These are phyloP conservation scores for Umimayanthus chanpuru DNA, from an alignment of 92 coral and sea anemone species.

Conservation along the genomic window DNA sequence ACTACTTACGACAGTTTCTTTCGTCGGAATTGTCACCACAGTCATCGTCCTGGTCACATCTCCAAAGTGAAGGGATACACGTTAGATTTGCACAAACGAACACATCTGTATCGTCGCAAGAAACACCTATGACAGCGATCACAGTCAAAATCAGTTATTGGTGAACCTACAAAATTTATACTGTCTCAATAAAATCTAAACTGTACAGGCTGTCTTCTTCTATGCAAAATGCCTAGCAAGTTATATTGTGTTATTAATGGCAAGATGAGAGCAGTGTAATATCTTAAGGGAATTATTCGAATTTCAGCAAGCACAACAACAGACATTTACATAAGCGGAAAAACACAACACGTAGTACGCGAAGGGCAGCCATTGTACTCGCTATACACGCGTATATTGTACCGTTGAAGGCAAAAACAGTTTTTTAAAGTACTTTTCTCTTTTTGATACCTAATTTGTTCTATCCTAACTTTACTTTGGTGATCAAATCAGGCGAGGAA, in stretches of 20 bases:
- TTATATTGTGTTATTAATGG: neutral
- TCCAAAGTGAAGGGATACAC: conserved; percentile 60
- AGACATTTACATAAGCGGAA: conserved; percentile 39
- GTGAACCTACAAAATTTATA: neutral
- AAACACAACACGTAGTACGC: conserved; percentile 41
- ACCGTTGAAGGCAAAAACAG: neutral
- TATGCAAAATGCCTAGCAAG: neutral
- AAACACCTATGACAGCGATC: conserved; percentile 26
- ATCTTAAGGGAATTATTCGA: neutral
- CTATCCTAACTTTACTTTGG: neutral
- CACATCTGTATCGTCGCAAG: neutral
- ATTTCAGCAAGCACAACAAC: conserved; percentile 21
- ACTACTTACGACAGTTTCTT: conserved; percentile 50
- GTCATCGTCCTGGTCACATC: conserved; percentile 60
- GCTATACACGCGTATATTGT: neutral
- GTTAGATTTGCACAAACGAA: conserved; percentile 39
- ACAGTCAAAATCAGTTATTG: neutral
- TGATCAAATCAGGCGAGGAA: neutral
- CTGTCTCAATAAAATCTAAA: neutral
- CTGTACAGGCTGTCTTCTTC: neutral
- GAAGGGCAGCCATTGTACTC: conserved; percentile 1
- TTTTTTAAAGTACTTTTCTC: neutral
- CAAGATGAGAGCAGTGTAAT: neutral
- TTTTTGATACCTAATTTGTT: neutral
- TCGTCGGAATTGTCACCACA: conserved; percentile 62